phyloP scores from a whole-genome alignment of 2,888 invertebrate genomes.

The Eupithecia vulgata region DNA sequence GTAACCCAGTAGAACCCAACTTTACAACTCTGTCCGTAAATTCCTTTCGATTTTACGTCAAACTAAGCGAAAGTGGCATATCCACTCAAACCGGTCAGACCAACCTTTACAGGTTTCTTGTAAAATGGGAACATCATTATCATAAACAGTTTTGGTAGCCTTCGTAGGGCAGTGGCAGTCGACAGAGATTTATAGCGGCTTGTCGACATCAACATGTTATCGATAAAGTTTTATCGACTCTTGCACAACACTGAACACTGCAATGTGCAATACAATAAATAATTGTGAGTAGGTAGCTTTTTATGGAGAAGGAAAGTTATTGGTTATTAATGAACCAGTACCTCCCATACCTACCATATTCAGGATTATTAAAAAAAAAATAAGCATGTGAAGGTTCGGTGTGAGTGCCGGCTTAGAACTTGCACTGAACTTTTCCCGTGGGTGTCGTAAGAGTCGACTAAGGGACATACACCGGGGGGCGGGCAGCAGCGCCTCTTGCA shows the following conservation, averaged over 20 bases:
- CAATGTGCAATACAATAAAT: background rate
- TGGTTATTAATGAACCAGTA: background rate
- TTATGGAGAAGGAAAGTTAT: conserved; percentile 10
- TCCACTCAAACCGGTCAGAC: conserved; percentile 25
- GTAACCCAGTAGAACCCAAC: background rate
- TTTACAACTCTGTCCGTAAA: conserved; percentile 14
- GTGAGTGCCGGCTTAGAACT: too few relatives aligned
- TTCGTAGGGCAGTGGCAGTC: conserved; percentile 14
- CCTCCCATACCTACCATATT: background rate
- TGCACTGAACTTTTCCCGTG: too few relatives aligned
- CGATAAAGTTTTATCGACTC: conserved; percentile 24
- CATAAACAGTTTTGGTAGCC: conserved; percentile 21
- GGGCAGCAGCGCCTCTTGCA: too few relatives aligned
- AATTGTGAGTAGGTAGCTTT: background rate
- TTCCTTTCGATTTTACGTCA: conserved; percentile 30
- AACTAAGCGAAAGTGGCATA: conserved; percentile 31
- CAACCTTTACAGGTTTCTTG: conserved; percentile 19
- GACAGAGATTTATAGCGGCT: conserved; percentile 11
- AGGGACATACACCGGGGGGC: too few relatives aligned
- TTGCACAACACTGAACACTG: conserved; percentile 25
- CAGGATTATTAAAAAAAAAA: too few relatives aligned
- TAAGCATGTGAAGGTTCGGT: too few relatives aligned
- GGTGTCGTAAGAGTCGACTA: too few relatives aligned
- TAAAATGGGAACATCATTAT: conserved; percentile 31
- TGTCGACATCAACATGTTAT: conserved; percentile 28